phyloP scores from a whole-genome alignment of 1,140 invertebrate species.

The Halictus rubicundus region DNA sequence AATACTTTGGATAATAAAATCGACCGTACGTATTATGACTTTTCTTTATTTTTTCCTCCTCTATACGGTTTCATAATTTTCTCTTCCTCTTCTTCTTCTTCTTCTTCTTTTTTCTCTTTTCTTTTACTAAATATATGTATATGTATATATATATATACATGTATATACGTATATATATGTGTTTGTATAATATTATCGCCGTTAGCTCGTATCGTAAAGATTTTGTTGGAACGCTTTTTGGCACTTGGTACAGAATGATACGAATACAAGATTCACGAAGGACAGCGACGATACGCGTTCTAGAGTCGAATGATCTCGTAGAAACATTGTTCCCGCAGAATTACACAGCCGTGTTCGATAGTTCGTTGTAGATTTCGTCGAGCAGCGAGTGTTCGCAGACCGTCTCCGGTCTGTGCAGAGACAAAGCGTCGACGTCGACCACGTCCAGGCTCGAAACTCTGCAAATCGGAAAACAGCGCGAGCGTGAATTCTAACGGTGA shows the following conservation, averaged over 20 bases:
- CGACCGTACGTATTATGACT: constrained; percentile 7
- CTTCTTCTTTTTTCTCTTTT: not conserved
- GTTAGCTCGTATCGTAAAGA: constrained; percentile 2
- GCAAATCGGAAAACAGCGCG: constrained; percentile 36
- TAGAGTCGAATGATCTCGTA: constrained; percentile 17
- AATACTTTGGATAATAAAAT: constrained; percentile 41
- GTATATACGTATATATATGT: not conserved
- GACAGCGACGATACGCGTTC: constrained; percentile 30
- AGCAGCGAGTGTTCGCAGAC: constrained; percentile 71
- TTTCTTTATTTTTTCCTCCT: not conserved
- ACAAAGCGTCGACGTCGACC: constrained; percentile 68
- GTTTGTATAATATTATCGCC: not conserved
- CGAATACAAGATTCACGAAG: constrained; percentile 30
- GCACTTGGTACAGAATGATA: constrained; percentile 50
- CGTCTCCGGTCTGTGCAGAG: constrained; percentile 67
- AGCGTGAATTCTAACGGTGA: not conserved
- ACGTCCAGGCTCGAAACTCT: constrained; percentile 69
- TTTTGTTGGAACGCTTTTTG: constrained; percentile 25
- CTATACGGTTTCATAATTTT: not conserved
- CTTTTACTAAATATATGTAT: too few species aligned
- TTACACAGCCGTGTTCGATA: constrained; percentile 77
- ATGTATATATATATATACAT: not conserved
- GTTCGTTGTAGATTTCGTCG: constrained; percentile 76
- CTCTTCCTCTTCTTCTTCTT: not conserved
- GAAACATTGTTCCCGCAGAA: constrained; percentile 59